These are phyloP conservation scores for Drosophila yakuba DNA, from an alignment of 1,140 invertebrate genomes.

Conservation along the genomic window DNA sequence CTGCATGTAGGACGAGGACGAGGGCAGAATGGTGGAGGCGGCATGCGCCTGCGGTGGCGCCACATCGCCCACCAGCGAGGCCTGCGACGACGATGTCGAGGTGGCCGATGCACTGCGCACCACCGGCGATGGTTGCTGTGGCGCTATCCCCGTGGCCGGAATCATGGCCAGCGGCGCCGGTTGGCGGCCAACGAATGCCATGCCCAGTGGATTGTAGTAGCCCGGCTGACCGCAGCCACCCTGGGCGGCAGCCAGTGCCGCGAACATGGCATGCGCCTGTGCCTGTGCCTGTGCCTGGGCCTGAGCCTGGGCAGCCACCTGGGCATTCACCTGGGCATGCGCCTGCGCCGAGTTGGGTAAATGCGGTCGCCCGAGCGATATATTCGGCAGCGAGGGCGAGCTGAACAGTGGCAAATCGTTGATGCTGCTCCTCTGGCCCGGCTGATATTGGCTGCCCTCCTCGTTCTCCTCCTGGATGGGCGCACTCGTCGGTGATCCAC, in stretches of 20 bases:
- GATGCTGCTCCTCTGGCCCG: constrained; percentile 84
- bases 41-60: constrained; percentile 80
- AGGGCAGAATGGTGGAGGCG: constrained; percentile 68
- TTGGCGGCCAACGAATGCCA: constrained; percentile 61
- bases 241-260: constrained; percentile 54
- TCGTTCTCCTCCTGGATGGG: constrained; percentile 90
- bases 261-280: constrained; percentile 61
- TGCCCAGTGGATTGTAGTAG: constrained; percentile 73
- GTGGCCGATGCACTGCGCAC: constrained; percentile 78
- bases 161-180: constrained; percentile 59
- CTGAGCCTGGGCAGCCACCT: constrained; percentile 36
- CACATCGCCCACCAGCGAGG: constrained; percentile 75
- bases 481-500: constrained; percentile 87
- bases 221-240: constrained; percentile 42
- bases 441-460: constrained; percentile 81
- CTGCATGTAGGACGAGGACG: constrained; percentile 70
- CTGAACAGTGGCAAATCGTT: constrained; percentile 92
- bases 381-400: constrained; percentile 98
- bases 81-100: constrained; percentile 79
- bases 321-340: constrained; percentile 66
- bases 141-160: constrained; percentile 67
- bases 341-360: constrained; percentile 85
- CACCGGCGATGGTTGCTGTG: constrained; percentile 75
- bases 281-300: constrained; percentile 77
- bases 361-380: constrained; percentile 94